Evolutionary conservation across 1,140 invertebrate genomes (phyloP), one percentile per base, ranked within the genome.

Genomic region (Pantala flavescens): DNA sequence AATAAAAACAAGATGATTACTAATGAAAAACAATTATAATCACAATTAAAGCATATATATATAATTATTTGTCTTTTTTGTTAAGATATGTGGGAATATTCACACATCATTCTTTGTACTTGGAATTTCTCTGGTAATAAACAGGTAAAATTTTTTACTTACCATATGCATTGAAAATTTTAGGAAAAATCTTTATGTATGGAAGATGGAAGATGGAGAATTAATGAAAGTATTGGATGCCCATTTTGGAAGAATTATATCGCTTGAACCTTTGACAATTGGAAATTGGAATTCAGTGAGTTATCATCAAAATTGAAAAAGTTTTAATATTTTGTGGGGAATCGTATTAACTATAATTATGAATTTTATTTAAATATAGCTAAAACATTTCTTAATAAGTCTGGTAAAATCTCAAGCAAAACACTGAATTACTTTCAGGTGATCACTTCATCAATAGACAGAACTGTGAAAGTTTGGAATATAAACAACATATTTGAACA

Each of bases 391-490:
- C 11, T 55, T 11, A 55, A 12, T 36, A 36, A 36, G 9, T 36
- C 9, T 36, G 28, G 28, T 9, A 36, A 5, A 2, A 36, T 36
- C 28, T 36, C 3, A 36, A 36, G 28, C 28, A 36, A 11, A n/a
- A 49, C 0, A 74, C 0, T 0, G 28, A 11, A 42, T 55, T 24
- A 36, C 49, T 76, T 78, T 70, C 76, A 92, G 80, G 91, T 97
- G 42, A 93, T 98, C 43, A 97, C 97, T 0, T 98, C 97, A 0
- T 98, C 96, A 0, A 97, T 99, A 73, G 97, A 99, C 83, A 88
- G 96, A 76, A 96, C 95, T 0, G 96, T 99, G 0, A 98, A 99
- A 86, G 96, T 99, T 0, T 99, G 97, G 97, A 99, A 98, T 82
- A 97, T 99, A 75, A 97, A 98, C 81, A 98, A 99, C 81, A 98